Conservation (phyloP, 2,797 vertebrate genomes). For the Coccyzus lansbergi region DNA sequence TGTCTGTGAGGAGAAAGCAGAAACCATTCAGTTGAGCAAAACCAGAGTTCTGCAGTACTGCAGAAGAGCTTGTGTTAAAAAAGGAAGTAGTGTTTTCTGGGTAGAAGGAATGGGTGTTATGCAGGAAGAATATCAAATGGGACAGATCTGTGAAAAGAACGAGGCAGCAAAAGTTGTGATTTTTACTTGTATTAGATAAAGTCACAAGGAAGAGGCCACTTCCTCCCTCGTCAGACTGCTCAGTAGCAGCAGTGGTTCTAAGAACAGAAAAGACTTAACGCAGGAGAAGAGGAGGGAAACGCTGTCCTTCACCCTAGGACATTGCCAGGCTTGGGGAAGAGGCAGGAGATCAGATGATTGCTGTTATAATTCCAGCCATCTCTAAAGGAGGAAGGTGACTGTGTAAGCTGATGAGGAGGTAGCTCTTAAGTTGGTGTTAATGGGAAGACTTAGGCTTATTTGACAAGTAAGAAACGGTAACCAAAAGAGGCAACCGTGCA, state of each 20-base stretch:
- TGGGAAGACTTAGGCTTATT: background rate
- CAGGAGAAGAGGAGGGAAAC: background rate
- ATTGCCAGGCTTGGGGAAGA: background rate
- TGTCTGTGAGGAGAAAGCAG: background rate
- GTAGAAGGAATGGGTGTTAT: background rate
- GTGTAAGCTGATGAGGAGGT: background rate
- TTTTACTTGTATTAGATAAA: background rate
- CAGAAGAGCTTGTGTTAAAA: background rate
- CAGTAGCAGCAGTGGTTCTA: background rate
- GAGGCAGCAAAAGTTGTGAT: background rate
- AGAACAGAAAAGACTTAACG: background rate
- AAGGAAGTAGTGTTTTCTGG: background rate
- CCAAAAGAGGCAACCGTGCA: background rate
- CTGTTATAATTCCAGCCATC: background rate
- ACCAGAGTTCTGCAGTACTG: background rate
- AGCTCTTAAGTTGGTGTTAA: background rate
- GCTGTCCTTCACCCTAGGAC: background rate
- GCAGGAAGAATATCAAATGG: background rate
- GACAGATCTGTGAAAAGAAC: background rate
- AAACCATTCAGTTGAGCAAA: background rate
- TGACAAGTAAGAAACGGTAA: background rate
- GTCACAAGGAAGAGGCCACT: background rate
- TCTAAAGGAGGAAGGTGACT: background rate
- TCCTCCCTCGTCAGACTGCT: background rate
- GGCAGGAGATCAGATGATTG: background rate